phyloP scores from a whole-genome alignment of 2,113 vertebrate species.

The Lepidothrix coronata region DNA sequence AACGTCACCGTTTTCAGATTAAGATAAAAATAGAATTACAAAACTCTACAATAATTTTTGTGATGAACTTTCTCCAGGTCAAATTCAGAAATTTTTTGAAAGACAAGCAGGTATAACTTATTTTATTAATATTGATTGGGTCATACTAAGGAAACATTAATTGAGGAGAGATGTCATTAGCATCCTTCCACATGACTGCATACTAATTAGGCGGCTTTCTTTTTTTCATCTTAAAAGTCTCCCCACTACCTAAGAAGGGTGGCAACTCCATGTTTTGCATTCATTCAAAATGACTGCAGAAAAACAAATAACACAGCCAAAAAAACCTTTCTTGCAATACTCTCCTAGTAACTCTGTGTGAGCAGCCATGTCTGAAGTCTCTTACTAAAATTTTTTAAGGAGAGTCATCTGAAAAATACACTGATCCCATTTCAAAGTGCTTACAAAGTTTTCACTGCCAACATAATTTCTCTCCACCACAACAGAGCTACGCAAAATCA shows the following conservation, averaged over 20 bases:
- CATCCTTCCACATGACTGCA: slow-evolving; percentile 8
- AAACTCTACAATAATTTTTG: neutral
- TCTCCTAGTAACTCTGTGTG: neutral
- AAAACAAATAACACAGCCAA: neutral
- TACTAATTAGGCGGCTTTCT: neutral
- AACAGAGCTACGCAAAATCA: neutral
- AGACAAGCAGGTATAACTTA: neutral
- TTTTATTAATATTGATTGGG: slow-evolving; percentile 43
- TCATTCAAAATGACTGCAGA: neutral
- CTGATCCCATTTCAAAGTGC: neutral
- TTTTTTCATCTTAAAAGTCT: neutral
- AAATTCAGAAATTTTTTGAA: neutral
- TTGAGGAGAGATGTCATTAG: slow-evolving; percentile 20
- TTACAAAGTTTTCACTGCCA: neutral
- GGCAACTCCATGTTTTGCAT: neutral
- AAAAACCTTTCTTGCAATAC: neutral
- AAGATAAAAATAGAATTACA: slow-evolving; percentile 10
- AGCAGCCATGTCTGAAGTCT: neutral
- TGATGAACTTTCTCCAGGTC: neutral
- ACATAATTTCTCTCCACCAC: neutral
- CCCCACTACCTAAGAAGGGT: neutral
- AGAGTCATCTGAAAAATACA: neutral
- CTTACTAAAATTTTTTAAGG: neutral
- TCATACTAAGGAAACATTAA: slow-evolving; percentile 9
- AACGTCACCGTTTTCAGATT: neutral